Evolutionary conservation across 2,797 vertebrate genomes (phyloP).

Genomic region (Eospalax fontanierii): DNA sequence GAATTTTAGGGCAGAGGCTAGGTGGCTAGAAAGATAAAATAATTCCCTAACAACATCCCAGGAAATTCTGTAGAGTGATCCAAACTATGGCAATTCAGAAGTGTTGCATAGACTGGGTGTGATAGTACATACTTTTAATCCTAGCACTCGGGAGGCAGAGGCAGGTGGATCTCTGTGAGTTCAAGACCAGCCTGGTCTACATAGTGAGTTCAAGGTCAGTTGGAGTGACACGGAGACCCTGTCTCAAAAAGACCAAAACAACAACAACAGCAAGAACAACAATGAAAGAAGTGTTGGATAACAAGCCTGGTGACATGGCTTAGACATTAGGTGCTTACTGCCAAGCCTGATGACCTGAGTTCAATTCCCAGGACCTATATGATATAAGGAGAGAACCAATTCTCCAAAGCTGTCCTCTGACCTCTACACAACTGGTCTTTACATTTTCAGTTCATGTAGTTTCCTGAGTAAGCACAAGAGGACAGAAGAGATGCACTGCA

Average conservation of each 20-base stretch:
- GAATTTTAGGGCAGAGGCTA: not conserved
- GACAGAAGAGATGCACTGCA: not conserved
- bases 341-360: not conserved
- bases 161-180: too few species aligned
- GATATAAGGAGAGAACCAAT: not conserved
- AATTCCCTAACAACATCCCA: not conserved
- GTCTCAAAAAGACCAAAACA: too few species aligned
- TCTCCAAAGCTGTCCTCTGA: too few species aligned
- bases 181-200: too few species aligned
- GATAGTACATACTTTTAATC: too few species aligned
- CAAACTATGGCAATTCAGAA: not conserved
- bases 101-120: not conserved
- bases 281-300: not conserved
- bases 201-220: too few species aligned
- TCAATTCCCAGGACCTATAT: not conserved
- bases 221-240: too few species aligned
- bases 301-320: not conserved
- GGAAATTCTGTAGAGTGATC: not conserved
- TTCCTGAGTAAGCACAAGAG: constrained; percentile 26
- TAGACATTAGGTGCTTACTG: not conserved
- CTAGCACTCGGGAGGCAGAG: too few species aligned
- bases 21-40: not conserved
- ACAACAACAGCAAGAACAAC: too few species aligned
- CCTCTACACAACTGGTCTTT: not conserved
- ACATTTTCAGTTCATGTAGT: constrained; percentile 57